A percentile compares a stretch with the other conserved stretches of the same genome.
phyloP scores from a whole-genome alignment of 2,888 invertebrate genomes.

The Dilophus febrilis region DNA sequence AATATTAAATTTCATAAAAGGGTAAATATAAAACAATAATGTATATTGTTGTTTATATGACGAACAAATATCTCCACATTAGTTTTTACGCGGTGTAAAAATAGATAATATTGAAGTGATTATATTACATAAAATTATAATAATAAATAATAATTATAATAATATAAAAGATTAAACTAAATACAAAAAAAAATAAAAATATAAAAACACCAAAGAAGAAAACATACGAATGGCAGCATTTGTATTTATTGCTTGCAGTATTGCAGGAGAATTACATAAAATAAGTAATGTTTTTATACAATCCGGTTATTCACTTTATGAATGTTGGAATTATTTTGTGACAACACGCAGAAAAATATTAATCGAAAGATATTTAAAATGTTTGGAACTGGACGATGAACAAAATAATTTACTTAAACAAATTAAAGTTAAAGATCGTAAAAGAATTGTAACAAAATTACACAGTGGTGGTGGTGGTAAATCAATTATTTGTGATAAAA shows the following conservation, averaged over 20 bases:
- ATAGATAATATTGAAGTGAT: too few relatives aligned
- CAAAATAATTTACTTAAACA: too few relatives aligned
- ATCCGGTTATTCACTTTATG: slow-evolving; percentile 18
- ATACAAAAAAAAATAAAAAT: not conserved
- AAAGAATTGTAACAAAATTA: too few relatives aligned
- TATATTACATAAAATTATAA: too few relatives aligned
- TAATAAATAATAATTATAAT: not conserved
- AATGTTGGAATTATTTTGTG: slow-evolving; percentile 18
- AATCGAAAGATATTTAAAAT: slow-evolving; percentile 17
- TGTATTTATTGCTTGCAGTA: slow-evolving; percentile 18
- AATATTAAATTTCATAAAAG: too few relatives aligned
- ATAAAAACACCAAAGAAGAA: not conserved
- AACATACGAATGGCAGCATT: slow-evolving; percentile 22
- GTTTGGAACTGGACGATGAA: not conserved
- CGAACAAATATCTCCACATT: not conserved
- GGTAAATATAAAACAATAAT: too few relatives aligned
- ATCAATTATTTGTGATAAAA: too few relatives aligned
- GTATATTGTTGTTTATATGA: too few relatives aligned
- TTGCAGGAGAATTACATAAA: slow-evolving; percentile 20
- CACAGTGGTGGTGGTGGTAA: too few relatives aligned
- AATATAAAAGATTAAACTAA: not conserved
- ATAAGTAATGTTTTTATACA: slow-evolving; percentile 21
- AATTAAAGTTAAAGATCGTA: too few relatives aligned
- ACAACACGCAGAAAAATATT: slow-evolving; percentile 18
- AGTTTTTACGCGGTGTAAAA: not conserved